These are phyloP conservation scores for Scolopax bukidnonensis DNA, from an alignment of 2,797 vertebrate genomes.

Conservation along the genomic window DNA sequence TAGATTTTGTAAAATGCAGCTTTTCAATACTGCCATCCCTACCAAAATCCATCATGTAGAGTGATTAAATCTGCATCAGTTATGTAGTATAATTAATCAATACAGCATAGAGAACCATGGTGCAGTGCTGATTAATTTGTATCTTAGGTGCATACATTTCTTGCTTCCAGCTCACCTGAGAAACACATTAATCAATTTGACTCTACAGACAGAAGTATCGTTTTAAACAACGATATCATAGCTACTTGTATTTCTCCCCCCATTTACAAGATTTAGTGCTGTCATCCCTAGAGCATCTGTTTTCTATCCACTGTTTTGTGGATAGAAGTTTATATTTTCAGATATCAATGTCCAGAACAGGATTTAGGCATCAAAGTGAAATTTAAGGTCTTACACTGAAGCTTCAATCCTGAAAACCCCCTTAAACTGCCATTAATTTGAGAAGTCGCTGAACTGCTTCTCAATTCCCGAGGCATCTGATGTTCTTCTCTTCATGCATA, in stretches of 20 bases:
- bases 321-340: background rate
- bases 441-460: background rate
- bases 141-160: conserved; percentile 56
- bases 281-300: background rate
- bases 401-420: background rate
- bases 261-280: conserved; percentile 1
- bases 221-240: conserved; percentile 15
- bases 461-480: background rate
- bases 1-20: conserved; percentile 14
- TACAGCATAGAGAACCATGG: background rate
- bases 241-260: background rate
- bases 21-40: conserved; percentile 26
- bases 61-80: conserved; percentile 69
- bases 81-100: conserved; percentile 73
- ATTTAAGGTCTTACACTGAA: background rate
- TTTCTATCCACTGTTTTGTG: background rate
- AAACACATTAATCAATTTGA: conserved; percentile 66
- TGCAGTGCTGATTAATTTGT: conserved; percentile 68
- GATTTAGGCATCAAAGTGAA: background rate
- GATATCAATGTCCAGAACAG: background rate
- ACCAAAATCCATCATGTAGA: conserved; percentile 47
- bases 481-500: background rate
- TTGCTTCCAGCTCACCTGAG: conserved; percentile 53
- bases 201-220: background rate
- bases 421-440: background rate